Evolutionary conservation across 1,140 invertebrate genomes (phyloP).

Genomic region (Drosophila hydei): DNA sequence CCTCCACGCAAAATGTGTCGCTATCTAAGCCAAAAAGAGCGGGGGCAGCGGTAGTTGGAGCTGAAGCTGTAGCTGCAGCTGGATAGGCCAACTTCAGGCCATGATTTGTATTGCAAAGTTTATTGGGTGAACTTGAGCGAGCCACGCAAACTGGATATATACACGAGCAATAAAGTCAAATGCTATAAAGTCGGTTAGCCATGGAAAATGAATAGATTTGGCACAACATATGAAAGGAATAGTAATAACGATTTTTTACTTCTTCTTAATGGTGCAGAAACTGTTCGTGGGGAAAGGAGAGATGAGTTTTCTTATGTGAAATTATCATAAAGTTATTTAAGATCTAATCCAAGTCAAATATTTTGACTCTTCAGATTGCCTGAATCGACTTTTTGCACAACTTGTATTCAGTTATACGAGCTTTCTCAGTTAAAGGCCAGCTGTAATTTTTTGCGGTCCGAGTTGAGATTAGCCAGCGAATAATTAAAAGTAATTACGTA

Average conservation of each 20-base stretch:
- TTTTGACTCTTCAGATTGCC: too few relatives aligned
- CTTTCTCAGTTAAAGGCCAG: neutral
- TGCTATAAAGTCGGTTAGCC: neutral
- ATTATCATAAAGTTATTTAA: neutral
- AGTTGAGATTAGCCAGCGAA: neutral
- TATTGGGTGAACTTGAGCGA: constrained; percentile 74
- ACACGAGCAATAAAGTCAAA: constrained; percentile 23
- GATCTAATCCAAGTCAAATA: neutral
- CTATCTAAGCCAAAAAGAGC: too few relatives aligned
- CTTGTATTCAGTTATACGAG: neutral
- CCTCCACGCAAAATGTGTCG: constrained; percentile 53
- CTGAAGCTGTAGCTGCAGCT: constrained; percentile 1
- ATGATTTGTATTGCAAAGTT: constrained; percentile 64
- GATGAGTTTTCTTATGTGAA: neutral
- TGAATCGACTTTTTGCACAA: too few relatives aligned
- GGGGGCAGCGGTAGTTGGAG: neutral
- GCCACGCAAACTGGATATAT: constrained; percentile 62
- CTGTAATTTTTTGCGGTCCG: neutral
- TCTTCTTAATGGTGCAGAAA: too few relatives aligned
- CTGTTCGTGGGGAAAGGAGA: neutral
- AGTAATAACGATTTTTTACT: too few relatives aligned
- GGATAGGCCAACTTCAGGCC: constrained; percentile 24
- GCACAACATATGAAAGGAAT: neutral
- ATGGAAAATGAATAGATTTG: neutral
- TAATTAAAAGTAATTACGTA: constrained; percentile 29